These are phyloP conservation scores for Blastobasis lacticolella DNA, from an alignment of 2,888 invertebrate genomes.

Conservation along the genomic window DNA sequence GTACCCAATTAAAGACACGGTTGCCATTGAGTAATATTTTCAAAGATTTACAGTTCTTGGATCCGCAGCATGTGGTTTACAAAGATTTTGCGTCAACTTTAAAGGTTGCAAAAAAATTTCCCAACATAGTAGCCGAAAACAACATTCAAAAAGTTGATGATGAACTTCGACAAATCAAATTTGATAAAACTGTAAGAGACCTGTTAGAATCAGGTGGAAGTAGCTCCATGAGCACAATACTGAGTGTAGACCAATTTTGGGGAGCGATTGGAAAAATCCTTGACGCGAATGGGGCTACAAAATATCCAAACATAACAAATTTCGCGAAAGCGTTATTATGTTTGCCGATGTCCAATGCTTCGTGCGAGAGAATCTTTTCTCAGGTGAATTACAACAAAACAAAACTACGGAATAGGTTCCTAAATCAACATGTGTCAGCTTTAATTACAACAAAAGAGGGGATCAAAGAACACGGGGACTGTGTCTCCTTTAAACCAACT, in stretches of 20 bases:
- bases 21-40: constrained; percentile 8
- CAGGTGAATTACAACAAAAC: constrained; percentile 5
- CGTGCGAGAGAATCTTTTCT: constrained; percentile 1
- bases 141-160: constrained; percentile 10
- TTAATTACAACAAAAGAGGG: not conserved
- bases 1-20: constrained; percentile 7
- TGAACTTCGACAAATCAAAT: constrained; percentile 8
- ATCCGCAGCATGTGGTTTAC: constrained; percentile 10
- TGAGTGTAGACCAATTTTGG: constrained; percentile 1
- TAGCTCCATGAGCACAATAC: constrained; percentile 1
- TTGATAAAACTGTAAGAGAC: constrained; percentile 6
- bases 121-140: constrained; percentile 4
- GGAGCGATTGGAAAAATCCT: constrained; percentile 6
- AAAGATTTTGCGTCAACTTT: constrained; percentile 7
- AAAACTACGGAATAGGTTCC: not conserved
- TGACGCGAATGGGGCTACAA: not conserved
- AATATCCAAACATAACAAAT: constrained; percentile 5
- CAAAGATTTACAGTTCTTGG: constrained; percentile 11
- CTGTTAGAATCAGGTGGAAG: constrained; percentile 5
- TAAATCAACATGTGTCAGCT: not conserved
- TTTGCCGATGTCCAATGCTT: constrained; percentile 8
- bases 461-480: not conserved
- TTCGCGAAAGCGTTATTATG: constrained; percentile 6
- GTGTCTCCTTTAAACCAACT: not conserved
- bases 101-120: constrained; percentile 4